Conservation (phyloP, 2,888 invertebrate genomes). For the Perizoma affinitatum region DNA sequence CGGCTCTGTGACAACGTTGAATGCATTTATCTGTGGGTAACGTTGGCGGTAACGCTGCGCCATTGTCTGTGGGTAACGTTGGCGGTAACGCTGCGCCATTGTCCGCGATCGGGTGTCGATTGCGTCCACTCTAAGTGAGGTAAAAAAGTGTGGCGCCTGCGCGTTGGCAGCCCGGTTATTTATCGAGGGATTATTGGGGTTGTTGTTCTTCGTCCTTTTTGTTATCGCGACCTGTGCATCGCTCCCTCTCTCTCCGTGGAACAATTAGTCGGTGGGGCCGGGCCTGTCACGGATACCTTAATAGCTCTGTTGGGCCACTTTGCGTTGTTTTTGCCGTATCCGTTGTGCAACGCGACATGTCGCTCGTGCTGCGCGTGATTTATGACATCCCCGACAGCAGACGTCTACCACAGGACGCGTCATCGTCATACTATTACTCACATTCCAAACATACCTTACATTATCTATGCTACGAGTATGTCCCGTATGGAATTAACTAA, state of each 20-base stretch:
- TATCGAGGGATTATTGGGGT: constrained; percentile 66
- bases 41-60: constrained; percentile 15
- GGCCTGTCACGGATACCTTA: constrained; percentile 50
- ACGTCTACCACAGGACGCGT: background rate
- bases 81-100: constrained; percentile 17
- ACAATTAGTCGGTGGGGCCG: constrained; percentile 60
- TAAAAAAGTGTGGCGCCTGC: constrained; percentile 74
- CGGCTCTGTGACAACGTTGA: constrained; percentile 31
- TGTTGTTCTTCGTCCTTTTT: constrained; percentile 45
- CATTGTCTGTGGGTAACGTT: constrained; percentile 34
- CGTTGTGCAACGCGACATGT: constrained; percentile 26
- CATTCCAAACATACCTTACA: background rate
- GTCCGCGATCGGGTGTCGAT: constrained; percentile 52
- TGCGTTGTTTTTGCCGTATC: constrained; percentile 31
- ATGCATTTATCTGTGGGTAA: constrained; percentile 38
- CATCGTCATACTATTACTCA: background rate
- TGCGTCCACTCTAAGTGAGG: constrained; percentile 39
- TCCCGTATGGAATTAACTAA: too few species aligned
- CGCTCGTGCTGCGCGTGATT: constrained; percentile 26
- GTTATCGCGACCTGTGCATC: constrained; percentile 27
- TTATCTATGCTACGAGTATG: too few species aligned
- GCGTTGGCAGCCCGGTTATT: constrained; percentile 71
- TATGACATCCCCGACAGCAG: constrained; percentile 23
- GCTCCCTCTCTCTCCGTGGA: constrained; percentile 43
- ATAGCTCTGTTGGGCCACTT: constrained; percentile 42